A percentile compares a stretch with the other conserved stretches of the same genome.
Conservation (phyloP, 2,888 invertebrate species). For the Ochlodes sylvanus region DNA sequence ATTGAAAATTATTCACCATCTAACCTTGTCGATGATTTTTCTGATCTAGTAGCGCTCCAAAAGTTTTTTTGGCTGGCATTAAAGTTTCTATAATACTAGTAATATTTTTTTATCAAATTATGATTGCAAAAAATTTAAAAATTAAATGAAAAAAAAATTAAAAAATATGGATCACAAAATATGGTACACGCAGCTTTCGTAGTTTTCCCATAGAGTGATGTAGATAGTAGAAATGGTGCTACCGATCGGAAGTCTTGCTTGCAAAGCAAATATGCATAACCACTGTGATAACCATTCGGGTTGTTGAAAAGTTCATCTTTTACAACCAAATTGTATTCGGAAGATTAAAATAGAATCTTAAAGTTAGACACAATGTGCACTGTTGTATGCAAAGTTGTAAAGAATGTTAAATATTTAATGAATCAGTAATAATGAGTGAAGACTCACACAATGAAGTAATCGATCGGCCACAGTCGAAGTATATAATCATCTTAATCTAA, state of each 20-base stretch:
- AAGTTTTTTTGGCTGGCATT: no score
- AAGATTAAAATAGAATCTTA: background rate
- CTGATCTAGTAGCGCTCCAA: no score
- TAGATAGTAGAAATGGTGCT: constrained; percentile 15
- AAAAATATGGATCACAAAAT: background rate
- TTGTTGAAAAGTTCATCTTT: background rate
- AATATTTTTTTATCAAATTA: no score
- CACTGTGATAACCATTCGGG: background rate
- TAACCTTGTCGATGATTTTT: no score
- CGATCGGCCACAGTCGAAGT: constrained; percentile 55
- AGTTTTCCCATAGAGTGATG: background rate
- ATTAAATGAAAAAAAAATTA: background rate
- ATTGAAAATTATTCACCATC: no score
- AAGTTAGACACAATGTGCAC: constrained; percentile 24
- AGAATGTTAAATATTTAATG: constrained; percentile 9
- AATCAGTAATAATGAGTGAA: constrained; percentile 71
- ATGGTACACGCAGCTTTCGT: constrained; percentile 20
- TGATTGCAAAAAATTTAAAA: no score
- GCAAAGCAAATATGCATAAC: background rate
- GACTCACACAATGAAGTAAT: constrained; percentile 62
- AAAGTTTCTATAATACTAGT: no score
- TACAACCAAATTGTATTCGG: background rate
- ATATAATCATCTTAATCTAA: constrained; percentile 46
- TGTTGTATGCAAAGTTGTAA: constrained; percentile 5
- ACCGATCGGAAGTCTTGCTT: constrained; percentile 18